These are phyloP conservation scores for Bucorvus abyssinicus DNA, from an alignment of 2,797 vertebrate genomes.

Conservation along the genomic window DNA sequence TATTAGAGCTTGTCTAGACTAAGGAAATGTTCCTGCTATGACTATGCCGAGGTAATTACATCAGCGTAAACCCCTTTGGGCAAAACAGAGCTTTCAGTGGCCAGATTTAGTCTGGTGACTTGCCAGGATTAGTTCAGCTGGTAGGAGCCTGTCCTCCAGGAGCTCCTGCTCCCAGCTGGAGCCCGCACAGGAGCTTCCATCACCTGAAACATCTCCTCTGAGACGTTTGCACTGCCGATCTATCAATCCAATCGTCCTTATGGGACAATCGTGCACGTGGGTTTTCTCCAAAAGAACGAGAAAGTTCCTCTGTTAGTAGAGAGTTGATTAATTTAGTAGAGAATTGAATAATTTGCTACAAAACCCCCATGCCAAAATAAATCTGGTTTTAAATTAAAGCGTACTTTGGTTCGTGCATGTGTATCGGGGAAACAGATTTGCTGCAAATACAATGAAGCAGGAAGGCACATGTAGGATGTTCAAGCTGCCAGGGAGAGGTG, in stretches of 20 bases:
- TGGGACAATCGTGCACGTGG: background rate
- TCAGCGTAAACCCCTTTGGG: slow-evolving; percentile 55
- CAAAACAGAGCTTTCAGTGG: slow-evolving; percentile 66
- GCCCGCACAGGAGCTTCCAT: background rate
- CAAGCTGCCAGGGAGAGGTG: background rate
- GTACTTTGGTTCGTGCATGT: background rate
- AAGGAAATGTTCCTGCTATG: slow-evolving; percentile 61
- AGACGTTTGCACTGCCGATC: background rate
- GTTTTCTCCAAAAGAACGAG: background rate
- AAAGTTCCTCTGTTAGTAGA: background rate
- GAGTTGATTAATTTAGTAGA: background rate
- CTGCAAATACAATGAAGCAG: background rate
- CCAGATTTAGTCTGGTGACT: slow-evolving; percentile 62
- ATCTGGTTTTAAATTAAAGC: background rate
- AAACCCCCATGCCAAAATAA: background rate
- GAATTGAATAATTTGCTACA: background rate
- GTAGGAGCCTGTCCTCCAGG: slow-evolving; percentile 42
- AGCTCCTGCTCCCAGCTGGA: slow-evolving; percentile 43
- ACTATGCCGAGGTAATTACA: slow-evolving; percentile 56
- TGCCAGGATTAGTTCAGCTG: slow-evolving; percentile 64
- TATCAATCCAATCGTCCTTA: background rate
- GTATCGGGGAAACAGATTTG: background rate
- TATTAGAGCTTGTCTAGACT: slow-evolving; percentile 67
- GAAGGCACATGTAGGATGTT: background rate
- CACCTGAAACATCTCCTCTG: background rate